Conservation (phyloP, 2,113 vertebrate genomes). For the Triplophysa tibetana region DNA sequence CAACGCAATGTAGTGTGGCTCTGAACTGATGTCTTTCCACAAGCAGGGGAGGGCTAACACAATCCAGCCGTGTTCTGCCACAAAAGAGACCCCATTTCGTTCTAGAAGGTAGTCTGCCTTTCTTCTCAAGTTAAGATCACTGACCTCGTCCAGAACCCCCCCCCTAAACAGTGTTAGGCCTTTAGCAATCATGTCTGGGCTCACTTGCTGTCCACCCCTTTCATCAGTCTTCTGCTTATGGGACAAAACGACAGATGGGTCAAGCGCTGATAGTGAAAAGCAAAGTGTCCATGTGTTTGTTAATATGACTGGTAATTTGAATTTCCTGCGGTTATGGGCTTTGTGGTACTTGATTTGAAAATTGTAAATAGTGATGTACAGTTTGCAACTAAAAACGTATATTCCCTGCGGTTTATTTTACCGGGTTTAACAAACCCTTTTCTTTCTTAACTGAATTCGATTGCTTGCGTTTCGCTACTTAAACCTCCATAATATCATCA, state of each 20-base stretch:
- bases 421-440: background rate
- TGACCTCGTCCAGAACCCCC: background rate
- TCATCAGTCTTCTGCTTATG: too few relatives aligned
- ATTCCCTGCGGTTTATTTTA: background rate
- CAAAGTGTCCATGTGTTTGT: too few relatives aligned
- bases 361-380: too few relatives aligned
- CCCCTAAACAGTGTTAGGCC: too few relatives aligned
- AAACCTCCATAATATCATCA: background rate
- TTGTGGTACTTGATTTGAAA: too few relatives aligned
- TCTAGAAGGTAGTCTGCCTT: background rate
- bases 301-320: too few relatives aligned
- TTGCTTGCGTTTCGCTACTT: background rate
- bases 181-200: too few relatives aligned
- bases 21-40: conserved; percentile 23
- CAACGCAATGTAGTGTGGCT: conserved; percentile 6
- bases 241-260: too few relatives aligned
- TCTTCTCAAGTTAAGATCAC: background rate
- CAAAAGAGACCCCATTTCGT: background rate
- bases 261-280: too few relatives aligned
- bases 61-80: background rate
- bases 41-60: background rate
- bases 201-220: too few relatives aligned
- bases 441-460: background rate
- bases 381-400: background rate
- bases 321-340: too few relatives aligned